These are phyloP conservation scores for Chymomyza procnemis DNA, from an alignment of 2,888 invertebrate genomes.

Conservation along the genomic window DNA sequence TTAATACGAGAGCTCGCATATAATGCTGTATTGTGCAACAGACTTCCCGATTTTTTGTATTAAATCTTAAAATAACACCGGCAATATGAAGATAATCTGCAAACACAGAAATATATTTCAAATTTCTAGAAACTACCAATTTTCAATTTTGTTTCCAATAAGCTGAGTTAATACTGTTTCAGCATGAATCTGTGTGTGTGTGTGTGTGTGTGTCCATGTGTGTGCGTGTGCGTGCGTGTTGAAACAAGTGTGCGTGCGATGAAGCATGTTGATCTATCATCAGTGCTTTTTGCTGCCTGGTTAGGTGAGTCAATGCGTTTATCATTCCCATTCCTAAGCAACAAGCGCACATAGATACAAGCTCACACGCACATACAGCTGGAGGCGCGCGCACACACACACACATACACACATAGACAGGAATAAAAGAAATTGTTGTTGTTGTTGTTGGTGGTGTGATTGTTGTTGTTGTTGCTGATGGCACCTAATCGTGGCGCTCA, in stretches of 20 bases:
- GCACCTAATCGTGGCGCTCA: slow-evolving; percentile 34
- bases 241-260: slow-evolving; percentile 2
- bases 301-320: slow-evolving; percentile 59
- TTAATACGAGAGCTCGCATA: no score
- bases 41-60: no score
- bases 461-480: slow-evolving; percentile 30
- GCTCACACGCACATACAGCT: slow-evolving; percentile 5
- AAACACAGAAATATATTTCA: slow-evolving; percentile 6
- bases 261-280: neutral
- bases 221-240: neutral
- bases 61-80: no score
- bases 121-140: neutral
- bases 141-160: neutral
- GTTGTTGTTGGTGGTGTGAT: slow-evolving; percentile 37
- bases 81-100: neutral
- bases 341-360: slow-evolving; percentile 8
- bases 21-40: no score
- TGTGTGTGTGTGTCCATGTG: neutral
- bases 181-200: neutral
- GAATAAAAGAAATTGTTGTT: slow-evolving; percentile 4
- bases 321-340: slow-evolving; percentile 16
- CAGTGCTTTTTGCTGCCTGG: slow-evolving; percentile 20
- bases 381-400: slow-evolving; percentile 7
- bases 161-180: neutral
- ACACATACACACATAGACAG: neutral